Evolutionary conservation across 2,797 vertebrate species (phyloP).

Genomic region (Poliocrania exsul): DNA sequence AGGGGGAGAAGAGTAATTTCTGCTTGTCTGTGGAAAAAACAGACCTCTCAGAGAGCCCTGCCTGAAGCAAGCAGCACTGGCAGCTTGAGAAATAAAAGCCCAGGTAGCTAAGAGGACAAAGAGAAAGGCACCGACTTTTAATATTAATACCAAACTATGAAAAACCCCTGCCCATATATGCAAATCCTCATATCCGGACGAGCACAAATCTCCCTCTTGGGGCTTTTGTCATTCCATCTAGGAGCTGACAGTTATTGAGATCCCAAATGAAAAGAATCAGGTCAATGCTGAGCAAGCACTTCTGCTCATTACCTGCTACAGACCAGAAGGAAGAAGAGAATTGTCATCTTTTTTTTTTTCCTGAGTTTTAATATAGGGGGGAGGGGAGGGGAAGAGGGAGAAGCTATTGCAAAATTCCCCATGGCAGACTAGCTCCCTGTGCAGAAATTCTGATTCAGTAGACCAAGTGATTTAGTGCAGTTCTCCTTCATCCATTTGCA

Average conservation of each 20-base stretch:
- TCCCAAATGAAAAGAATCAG: neutral
- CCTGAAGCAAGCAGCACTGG: neutral
- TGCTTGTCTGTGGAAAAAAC: neutral
- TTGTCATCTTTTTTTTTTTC: neutral
- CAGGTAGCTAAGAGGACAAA: neutral
- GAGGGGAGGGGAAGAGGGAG: neutral
- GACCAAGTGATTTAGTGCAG: neutral
- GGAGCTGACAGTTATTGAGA: neutral
- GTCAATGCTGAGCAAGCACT: neutral
- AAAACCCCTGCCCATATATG: accelerated
- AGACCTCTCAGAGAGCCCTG: neutral
- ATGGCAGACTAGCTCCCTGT: neutral
- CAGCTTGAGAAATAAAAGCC: neutral
- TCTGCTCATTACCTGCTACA: neutral
- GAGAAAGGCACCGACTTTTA: neutral
- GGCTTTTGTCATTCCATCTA: neutral
- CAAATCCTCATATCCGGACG: neutral
- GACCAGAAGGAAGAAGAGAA: neutral
- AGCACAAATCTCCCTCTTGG: neutral
- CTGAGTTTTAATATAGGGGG: neutral
- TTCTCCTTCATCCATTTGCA: neutral
- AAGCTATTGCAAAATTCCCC: neutral
- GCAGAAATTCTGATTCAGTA: neutral
- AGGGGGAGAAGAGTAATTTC: neutral
- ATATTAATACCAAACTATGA: neutral